Conservation (phyloP, 2,797 vertebrate species). For the Nannoperca australis region DNA sequence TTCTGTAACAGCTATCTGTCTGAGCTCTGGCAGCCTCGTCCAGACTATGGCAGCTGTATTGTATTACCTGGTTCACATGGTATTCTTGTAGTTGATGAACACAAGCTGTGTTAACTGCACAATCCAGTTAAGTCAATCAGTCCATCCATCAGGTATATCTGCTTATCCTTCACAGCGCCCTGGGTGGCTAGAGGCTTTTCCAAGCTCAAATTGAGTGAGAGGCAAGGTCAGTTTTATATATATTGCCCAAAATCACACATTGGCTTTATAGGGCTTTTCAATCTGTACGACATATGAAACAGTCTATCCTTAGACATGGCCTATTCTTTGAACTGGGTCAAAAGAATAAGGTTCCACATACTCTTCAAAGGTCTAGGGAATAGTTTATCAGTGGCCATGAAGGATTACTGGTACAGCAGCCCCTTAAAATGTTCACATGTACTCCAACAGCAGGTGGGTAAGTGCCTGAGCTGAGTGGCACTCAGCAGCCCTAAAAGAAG, state of each 20-base stretch:
- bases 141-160: background rate
- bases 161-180: conserved; percentile 13
- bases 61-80: background rate
- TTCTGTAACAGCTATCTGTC: background rate
- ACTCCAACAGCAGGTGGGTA: conserved; percentile 16
- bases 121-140: conserved; percentile 9
- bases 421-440: conserved; percentile 23
- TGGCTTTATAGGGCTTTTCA: conserved; percentile 41
- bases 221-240: conserved; percentile 32
- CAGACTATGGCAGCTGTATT: background rate
- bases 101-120: background rate
- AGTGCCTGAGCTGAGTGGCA: conserved; percentile 23
- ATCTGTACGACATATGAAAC: conserved; percentile 27
- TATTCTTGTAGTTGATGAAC: background rate
- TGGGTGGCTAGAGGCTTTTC: conserved; percentile 12
- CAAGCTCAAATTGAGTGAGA: conserved; percentile 43
- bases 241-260: conserved; percentile 12
- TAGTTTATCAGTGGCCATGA: conserved; percentile 18
- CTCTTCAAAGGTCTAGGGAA: background rate
- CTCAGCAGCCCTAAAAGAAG: conserved; percentile 33
- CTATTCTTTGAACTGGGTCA: conserved; percentile 45
- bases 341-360: conserved; percentile 15
- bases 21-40: background rate
- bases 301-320: conserved; percentile 19
- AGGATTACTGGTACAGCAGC: conserved; percentile 12